Conservation (phyloP, 2,888 invertebrate species). For the Trichopria drosophilae region DNA sequence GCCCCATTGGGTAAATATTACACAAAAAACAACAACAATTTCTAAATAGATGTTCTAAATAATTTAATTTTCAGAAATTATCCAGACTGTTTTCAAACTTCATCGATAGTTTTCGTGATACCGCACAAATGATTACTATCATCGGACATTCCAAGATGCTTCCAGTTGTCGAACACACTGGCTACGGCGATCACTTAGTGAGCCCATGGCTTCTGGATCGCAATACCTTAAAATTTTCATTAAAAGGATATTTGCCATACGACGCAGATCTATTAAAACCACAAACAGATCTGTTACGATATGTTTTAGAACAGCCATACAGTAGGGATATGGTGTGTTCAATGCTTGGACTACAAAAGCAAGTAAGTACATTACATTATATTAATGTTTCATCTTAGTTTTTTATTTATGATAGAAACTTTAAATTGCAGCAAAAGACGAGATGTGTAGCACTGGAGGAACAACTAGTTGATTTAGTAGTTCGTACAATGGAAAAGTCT, state of each 20-base stretch:
- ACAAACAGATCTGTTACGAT: conserved; percentile 82
- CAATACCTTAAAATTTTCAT: conserved; percentile 70
- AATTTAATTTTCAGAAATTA: conserved; percentile 68
- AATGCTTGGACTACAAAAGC: conserved; percentile 91
- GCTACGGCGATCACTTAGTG: conserved; percentile 85
- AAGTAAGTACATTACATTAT: too few relatives aligned
- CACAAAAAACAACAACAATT: not conserved
- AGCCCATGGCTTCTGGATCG: conserved; percentile 94
- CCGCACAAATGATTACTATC: conserved; percentile 95
- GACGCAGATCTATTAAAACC: conserved; percentile 84
- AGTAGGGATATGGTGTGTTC: conserved; percentile 95
- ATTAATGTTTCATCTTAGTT: conserved; percentile 22
- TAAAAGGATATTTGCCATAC: conserved; percentile 82
- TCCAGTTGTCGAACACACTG: conserved; percentile 91
- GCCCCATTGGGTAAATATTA: conserved; percentile 82
- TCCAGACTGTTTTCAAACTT: conserved; percentile 84
- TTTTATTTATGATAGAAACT: conserved; percentile 5
- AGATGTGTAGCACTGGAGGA: conserved; percentile 89
- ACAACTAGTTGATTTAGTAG: conserved; percentile 87
- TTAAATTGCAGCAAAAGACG: conserved; percentile 68
- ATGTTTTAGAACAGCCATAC: conserved; percentile 93
- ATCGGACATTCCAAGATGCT: conserved; percentile 87
- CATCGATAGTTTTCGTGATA: conserved; percentile 88
- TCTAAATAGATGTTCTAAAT: conserved; percentile 4
- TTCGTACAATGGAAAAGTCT: conserved; percentile 89